Evolutionary conservation across 2,797 vertebrate species (phyloP).

Genomic region (Pipistrellus pipistrellus): DNA sequence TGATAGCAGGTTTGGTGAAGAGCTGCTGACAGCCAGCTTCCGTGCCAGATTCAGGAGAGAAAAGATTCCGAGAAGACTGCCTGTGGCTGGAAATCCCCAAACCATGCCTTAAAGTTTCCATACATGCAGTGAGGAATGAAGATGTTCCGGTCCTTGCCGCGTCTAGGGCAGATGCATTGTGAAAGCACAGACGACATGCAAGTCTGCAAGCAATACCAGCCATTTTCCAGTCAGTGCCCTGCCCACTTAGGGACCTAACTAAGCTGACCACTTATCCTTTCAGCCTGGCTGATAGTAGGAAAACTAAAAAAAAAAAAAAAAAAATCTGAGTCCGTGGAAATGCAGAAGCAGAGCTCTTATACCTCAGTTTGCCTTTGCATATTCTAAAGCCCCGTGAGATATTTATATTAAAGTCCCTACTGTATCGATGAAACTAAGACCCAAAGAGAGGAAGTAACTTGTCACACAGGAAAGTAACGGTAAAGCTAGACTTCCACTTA

Average conservation of each 20-base stretch:
- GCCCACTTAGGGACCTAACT: rapidly evolving
- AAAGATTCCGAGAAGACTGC: slow-evolving; percentile 70
- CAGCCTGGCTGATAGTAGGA: neutral
- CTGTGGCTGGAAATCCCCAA: slow-evolving; percentile 52
- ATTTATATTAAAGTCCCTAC: neutral
- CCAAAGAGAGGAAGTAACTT: slow-evolving; percentile 49
- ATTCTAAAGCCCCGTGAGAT: neutral
- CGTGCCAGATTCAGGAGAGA: slow-evolving; percentile 29
- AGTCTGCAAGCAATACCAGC: neutral
- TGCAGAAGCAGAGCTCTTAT: neutral
- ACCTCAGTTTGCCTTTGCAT: neutral
- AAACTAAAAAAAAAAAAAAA: neutral
- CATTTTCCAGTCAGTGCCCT: neutral
- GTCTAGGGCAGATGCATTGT: neutral
- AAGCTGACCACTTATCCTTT: neutral
- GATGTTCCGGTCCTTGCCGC: neutral
- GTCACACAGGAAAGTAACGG: slow-evolving; percentile 15
- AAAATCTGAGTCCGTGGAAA: neutral
- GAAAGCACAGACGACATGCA: neutral
- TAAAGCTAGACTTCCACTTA: neutral
- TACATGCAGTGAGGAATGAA: neutral
- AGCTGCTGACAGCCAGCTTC: slow-evolving; percentile 35
- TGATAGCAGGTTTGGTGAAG: neutral
- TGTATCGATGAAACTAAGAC: slow-evolving; percentile 25
- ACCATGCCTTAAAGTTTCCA: slow-evolving; percentile 63